Conservation (phyloP, 1,140 invertebrate species). For the Drosophila yakuba region DNA sequence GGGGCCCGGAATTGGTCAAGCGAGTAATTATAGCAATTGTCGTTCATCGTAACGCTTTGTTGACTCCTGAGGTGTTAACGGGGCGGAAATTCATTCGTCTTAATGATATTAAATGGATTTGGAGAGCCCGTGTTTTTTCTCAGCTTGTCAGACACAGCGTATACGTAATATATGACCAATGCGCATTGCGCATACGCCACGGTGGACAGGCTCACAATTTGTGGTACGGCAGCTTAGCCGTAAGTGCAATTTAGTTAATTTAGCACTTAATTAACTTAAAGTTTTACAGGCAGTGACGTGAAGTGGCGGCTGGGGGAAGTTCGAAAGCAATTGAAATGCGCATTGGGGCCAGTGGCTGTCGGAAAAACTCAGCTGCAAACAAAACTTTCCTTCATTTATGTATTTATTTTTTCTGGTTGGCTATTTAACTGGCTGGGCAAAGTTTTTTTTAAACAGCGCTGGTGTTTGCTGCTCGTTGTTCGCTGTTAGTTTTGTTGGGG, state of each 20-base stretch:
- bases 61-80: slow-evolving; percentile 60
- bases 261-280: slow-evolving; percentile 74
- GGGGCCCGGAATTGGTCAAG: slow-evolving; percentile 58
- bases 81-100: slow-evolving; percentile 39
- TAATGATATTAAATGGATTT: slow-evolving; percentile 21
- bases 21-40: slow-evolving; percentile 78
- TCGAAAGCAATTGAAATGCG: slow-evolving; percentile 70
- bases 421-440: slow-evolving; percentile 65
- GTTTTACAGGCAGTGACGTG: slow-evolving; percentile 27
- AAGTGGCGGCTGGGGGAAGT: slow-evolving; percentile 9
- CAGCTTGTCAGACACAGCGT: background rate
- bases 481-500: slow-evolving; percentile 50
- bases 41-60: slow-evolving; percentile 55
- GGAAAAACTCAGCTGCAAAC: slow-evolving; percentile 64
- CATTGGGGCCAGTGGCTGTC: slow-evolving; percentile 70
- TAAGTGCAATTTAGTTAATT: slow-evolving; percentile 78
- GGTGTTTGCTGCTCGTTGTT: slow-evolving; percentile 68
- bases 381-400: slow-evolving; percentile 41
- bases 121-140: background rate
- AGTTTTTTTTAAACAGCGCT: slow-evolving; percentile 66
- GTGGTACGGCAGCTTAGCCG: slow-evolving; percentile 10
- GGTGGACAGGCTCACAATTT: slow-evolving; percentile 42
- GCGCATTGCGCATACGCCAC: slow-evolving; percentile 56
- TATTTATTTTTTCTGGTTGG: slow-evolving; percentile 21
- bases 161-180: slow-evolving; percentile 44